phyloP scores from a whole-genome alignment of 2,888 invertebrate species.

The Dryobotodes eremita region DNA sequence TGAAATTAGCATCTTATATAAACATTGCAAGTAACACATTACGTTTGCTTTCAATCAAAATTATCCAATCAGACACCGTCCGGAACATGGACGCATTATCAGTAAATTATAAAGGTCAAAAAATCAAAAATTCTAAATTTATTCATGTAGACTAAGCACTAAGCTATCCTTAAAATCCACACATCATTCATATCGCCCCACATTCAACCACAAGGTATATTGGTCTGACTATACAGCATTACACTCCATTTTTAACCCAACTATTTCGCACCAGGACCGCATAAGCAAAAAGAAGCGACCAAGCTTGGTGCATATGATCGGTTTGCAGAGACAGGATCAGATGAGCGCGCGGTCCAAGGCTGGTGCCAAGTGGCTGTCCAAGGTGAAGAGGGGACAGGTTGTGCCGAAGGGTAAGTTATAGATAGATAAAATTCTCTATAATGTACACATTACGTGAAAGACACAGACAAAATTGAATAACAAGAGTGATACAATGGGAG shows the following conservation, averaged over 20 bases:
- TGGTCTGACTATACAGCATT: constrained; percentile 58
- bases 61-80: neutral
- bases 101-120: neutral
- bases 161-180: constrained; percentile 14
- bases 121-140: neutral
- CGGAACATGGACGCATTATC: constrained; percentile 7
- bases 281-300: constrained; percentile 94
- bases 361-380: constrained; percentile 96
- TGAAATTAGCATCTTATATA: neutral
- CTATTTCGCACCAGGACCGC: constrained; percentile 87
- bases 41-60: constrained; percentile 2
- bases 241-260: constrained; percentile 60
- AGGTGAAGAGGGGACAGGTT: constrained; percentile 96
- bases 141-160: constrained; percentile 29
- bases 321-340: constrained; percentile 92
- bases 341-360: constrained; percentile 96
- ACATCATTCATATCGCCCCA: constrained; percentile 35
- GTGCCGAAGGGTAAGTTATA: constrained; percentile 92
- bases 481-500: neutral
- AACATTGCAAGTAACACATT: constrained; percentile 19
- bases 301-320: constrained; percentile 96
- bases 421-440: neutral
- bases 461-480: neutral
- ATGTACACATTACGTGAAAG: neutral
- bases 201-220: constrained; percentile 51